Base-by-base conservation (phyloP, 1,140 invertebrate species). In the Cherax destructor region DNA sequence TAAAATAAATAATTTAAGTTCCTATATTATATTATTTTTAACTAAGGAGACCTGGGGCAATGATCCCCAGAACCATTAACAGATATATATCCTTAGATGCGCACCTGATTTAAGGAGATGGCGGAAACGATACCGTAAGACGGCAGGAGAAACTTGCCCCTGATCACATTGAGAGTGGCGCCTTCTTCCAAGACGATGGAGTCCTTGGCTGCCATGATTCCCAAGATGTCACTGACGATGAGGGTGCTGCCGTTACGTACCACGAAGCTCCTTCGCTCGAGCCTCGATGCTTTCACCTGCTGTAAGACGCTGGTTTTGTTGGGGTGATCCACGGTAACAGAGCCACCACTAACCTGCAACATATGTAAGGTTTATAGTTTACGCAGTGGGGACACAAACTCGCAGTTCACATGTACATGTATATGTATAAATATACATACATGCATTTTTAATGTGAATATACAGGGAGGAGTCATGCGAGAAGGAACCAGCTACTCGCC, bases 131-230 rank as follows among this genome's bases (percentile, higher is more conserved):
- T 47, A 5, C 69, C 21, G 24, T 69, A 72, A 1, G 83, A 69
- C 5, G 30, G 21, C 18, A 74, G 30, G n/a, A 86, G 21, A 5
- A 61, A 77, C 18, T 21, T 24, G 41, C 59, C 21, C 69, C 84
- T 91, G 16, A 7, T 49, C 4, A 69, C 4, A 4, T 77, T 47
- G 7, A 85, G 65, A n/a, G 56, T 47, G 52, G 83, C 83, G 2
- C 74, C 83, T 16, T 86, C 88, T 83, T 91, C 88, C 59, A 91
- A 18, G 30, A 49, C 24, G 56, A 91, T 72, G 56, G 88, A 83
- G 11, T 83, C 88, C 83, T 86, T 41, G 11, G 74, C 72, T 11
- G 72, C 74, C 16, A 30, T 10, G 10, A 80, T 69, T 4, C 81
- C 59, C 76, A 91, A 24, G 24, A 86, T 50, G 59, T 85, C 50